These are phyloP conservation scores for Odontesthes bonariensis DNA, from an alignment of 2,113 vertebrate species.

Conservation along the genomic window DNA sequence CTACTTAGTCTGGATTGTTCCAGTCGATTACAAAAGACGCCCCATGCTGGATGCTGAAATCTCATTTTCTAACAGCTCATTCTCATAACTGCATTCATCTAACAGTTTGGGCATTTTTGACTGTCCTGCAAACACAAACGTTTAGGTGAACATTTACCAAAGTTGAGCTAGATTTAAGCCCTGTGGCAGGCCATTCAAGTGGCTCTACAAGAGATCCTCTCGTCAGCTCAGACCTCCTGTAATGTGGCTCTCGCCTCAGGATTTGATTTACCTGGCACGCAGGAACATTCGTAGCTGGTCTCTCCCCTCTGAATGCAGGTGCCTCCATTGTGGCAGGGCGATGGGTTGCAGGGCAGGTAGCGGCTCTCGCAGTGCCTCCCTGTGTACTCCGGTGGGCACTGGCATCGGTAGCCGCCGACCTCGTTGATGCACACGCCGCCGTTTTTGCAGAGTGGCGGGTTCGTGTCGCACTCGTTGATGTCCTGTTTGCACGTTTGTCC, in stretches of 20 bases:
- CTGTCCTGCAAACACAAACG: not conserved
- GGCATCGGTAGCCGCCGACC: conserved; percentile 89
- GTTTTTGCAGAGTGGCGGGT: conserved; percentile 83
- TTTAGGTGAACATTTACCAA: not conserved
- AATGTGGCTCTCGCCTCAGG: not conserved
- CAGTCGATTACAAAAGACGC: too few species aligned
- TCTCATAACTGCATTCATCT: too few species aligned
- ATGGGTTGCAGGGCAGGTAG: conserved; percentile 95
- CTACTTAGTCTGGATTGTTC: too few species aligned
- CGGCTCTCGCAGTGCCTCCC: conserved; percentile 91
- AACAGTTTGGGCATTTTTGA: too few species aligned
- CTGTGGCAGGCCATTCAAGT: not conserved
- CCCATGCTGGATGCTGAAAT: too few species aligned
- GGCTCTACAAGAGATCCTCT: not conserved
- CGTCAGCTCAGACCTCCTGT: not conserved
- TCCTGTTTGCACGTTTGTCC: conserved; percentile 93
- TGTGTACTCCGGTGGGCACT: conserved; percentile 85
- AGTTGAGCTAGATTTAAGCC: not conserved
- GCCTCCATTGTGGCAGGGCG: conserved; percentile 94
- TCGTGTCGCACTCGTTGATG: conserved; percentile 88
- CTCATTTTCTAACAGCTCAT: too few species aligned
- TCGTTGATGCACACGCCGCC: conserved; percentile 89
- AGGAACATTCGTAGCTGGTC: conserved; percentile 93
- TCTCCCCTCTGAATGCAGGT: conserved; percentile 95
- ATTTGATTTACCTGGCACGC: conserved; percentile 90